Evolutionary conservation across 1,140 invertebrate genomes (phyloP), one percentile per base, ranked within the genome.

Genomic region (Ceratina australensis): DNA sequence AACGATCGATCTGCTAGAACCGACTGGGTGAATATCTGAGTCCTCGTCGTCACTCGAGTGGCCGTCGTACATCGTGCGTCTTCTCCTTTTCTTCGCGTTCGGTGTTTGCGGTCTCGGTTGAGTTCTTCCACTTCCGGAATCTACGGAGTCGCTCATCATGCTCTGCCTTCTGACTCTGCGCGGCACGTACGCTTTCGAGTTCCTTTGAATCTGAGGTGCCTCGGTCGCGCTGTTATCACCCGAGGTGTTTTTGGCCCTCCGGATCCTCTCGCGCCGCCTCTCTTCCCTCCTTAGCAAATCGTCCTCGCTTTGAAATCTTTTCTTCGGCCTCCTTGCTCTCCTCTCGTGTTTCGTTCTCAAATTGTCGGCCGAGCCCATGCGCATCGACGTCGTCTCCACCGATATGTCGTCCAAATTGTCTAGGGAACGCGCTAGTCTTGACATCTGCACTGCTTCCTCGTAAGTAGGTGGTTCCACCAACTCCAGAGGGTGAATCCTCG

Each of bases 391-490:
- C 78, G 69, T 49, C 42, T 81, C 75, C 59, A 76, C 57, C 16
- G 72, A 78, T 74, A 85, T 76, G 61, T 81, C 50, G 57, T 80
- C 59, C 24, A 92, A 72, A 61, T 85, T 87, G 71, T 92, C 90
- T 57, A 91, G 76, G 7, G 92, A 92, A 10, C 81, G 89, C 16
- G 87, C 88, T 18, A 92, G 54, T 84, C 94, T 94, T 20, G 95
- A 95, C 94, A 96, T 95, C 12, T 94, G 92, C 66, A 96, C 91
- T 15, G 95, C 95, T 90, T 96, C 95, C 79, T 94, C 94, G 84
- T 96, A 96, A n/a, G 93, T 94, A 1, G 95, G 95, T 68, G 95
- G 94, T 10, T 93, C 91, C 50, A 95, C 92, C 18, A 95, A 89
- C 90, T 96, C 95, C 72, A 94, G 89, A 7, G 91, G 91, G 81